These are phyloP conservation scores for Drosophila pectinifera DNA, from an alignment of 1,140 invertebrate species.

Conservation along the genomic window DNA sequence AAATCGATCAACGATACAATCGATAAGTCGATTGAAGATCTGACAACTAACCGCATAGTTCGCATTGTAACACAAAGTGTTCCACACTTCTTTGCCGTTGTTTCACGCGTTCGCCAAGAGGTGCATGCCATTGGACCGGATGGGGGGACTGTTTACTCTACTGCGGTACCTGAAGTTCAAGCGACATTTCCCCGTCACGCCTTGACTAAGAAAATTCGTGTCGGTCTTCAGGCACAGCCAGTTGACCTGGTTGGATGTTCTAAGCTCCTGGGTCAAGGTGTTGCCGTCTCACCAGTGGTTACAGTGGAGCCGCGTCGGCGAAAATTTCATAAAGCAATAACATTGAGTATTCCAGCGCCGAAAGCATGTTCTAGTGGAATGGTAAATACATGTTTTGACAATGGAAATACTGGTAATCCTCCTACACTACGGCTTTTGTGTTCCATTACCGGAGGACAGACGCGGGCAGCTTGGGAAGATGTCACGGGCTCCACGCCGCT, in stretches of 20 bases:
- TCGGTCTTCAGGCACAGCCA: constrained; percentile 99
- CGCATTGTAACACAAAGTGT: constrained; percentile 98
- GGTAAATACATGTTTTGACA: constrained; percentile 95
- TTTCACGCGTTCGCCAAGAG: constrained; percentile 99
- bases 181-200: constrained; percentile 99
- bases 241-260: constrained; percentile 97
- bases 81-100: constrained; percentile 99
- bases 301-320: constrained; percentile 98
- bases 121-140: constrained; percentile 99
- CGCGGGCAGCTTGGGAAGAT: constrained; percentile 99
- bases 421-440: constrained; percentile 97
- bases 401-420: constrained; percentile 86
- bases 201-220: constrained; percentile 99
- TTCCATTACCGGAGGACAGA: constrained; percentile 98
- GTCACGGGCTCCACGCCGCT: constrained; percentile 99
- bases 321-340: constrained; percentile 99
- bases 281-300: constrained; percentile 99
- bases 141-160: constrained; percentile 98
- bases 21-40: constrained; percentile 90
- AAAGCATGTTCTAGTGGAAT: constrained; percentile 97
- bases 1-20: constrained; percentile 90
- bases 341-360: constrained; percentile 98
- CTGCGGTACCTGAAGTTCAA: constrained; percentile 98
- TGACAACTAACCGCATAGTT: constrained; percentile 93
- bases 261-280: constrained; percentile 97